Percentiles rank a stretch among this genome's conserved stretches.
Evolutionary conservation across 2,888 invertebrate genomes (phyloP).

Genomic region (Slavum lentiscoides): DNA sequence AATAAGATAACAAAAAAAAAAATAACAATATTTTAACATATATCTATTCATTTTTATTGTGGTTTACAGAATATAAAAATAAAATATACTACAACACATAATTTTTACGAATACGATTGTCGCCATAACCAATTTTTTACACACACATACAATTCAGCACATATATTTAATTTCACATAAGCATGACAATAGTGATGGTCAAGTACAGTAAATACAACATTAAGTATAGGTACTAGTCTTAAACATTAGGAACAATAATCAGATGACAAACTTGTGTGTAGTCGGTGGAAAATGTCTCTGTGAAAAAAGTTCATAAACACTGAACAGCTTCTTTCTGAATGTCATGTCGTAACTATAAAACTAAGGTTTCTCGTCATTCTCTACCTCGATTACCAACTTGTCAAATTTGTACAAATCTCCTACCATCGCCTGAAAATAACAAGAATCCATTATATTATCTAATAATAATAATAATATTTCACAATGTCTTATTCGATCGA

Average conservation of each 20-base stretch:
- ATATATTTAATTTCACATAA: no score
- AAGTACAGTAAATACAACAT: slow-evolving; percentile 5
- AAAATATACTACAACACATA: no score
- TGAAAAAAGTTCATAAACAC: not conserved
- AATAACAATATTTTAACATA: no score
- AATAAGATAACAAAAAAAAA: no score
- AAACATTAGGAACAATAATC: slow-evolving; percentile 27
- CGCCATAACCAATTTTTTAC: no score
- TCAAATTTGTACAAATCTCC: slow-evolving; percentile 72
- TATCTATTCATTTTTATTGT: no score
- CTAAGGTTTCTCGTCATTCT: not conserved
- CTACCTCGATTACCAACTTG: slow-evolving; percentile 71
- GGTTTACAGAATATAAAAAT: no score
- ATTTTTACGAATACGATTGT: no score
- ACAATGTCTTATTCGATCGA: not conserved
- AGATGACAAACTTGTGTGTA: not conserved
- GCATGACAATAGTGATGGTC: not conserved
- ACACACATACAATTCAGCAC: no score
- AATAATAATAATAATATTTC: not conserved
- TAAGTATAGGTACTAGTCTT: not conserved
- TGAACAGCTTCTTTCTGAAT: not conserved
- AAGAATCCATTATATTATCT: not conserved
- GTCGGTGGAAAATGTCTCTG: not conserved
- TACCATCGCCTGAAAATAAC: slow-evolving; percentile 66
- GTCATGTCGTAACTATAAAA: not conserved